A percentile compares a stretch with the other conserved stretches of the same genome.
Evolutionary conservation across 1,140 invertebrate genomes (phyloP).

Genomic region (Stegodyphus mimosarum): DNA sequence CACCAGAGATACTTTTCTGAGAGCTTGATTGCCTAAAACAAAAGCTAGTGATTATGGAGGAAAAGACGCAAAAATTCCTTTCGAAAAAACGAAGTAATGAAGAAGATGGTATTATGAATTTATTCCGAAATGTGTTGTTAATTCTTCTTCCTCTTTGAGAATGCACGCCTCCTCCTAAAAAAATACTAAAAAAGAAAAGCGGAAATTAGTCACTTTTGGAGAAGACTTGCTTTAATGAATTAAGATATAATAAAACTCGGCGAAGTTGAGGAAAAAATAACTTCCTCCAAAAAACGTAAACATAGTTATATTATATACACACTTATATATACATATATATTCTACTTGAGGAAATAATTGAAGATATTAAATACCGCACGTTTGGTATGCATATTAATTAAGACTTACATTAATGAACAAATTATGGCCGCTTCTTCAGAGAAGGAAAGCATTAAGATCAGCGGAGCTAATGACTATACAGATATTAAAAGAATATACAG

Average conservation of each 20-base stretch:
- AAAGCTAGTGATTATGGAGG: neutral
- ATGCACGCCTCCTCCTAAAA: neutral
- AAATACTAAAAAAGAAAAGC: slow-evolving; percentile 30
- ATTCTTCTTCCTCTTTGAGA: neutral
- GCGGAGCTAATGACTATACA: slow-evolving; percentile 46
- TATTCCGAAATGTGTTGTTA: slow-evolving; percentile 16
- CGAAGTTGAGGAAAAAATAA: slow-evolving; percentile 40
- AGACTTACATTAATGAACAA: slow-evolving; percentile 58
- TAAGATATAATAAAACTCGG: slow-evolving; percentile 57
- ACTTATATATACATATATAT: slow-evolving; percentile 39
- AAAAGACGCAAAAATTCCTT: slow-evolving; percentile 11
- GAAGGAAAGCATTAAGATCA: slow-evolving; percentile 41
- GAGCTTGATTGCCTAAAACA: neutral
- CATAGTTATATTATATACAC: slow-evolving; percentile 45
- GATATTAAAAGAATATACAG: slow-evolving; percentile 60
- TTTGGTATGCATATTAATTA: slow-evolving; percentile 61
- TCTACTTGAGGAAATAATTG: slow-evolving; percentile 35
- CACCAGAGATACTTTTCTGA: neutral
- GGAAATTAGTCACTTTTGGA: slow-evolving; percentile 50
- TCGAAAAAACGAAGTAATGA: slow-evolving; percentile 6
- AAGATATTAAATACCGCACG: slow-evolving; percentile 57
- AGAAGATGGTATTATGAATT: slow-evolving; percentile 44
- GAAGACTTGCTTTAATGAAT: slow-evolving; percentile 39
- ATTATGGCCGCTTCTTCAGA: slow-evolving; percentile 19
- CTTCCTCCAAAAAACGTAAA: slow-evolving; percentile 24